phyloP scores from a whole-genome alignment of 2,113 vertebrate species.

The Melanerpes aurifrons region DNA sequence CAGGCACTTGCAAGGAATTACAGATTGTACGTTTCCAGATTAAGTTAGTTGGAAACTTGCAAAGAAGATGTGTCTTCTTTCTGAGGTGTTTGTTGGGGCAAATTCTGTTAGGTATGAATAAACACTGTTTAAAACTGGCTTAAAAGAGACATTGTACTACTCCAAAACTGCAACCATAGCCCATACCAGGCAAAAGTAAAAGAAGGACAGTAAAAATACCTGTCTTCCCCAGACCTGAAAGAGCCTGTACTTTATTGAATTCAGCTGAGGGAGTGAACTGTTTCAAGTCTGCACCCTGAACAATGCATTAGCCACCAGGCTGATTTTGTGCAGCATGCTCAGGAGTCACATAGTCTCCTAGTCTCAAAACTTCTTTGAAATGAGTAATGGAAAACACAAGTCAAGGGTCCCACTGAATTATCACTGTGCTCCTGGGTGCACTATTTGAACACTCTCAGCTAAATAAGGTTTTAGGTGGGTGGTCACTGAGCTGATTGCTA shows the following conservation, averaged over 20 bases:
- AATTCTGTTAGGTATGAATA: not conserved
- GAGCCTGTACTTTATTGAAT: not conserved
- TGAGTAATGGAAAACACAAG: not conserved
- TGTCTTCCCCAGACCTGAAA: not conserved
- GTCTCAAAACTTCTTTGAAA: not conserved
- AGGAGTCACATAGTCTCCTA: not conserved
- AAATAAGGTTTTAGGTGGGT: not conserved
- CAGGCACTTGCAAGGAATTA: not conserved
- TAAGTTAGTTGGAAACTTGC: not conserved
- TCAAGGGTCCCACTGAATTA: not conserved
- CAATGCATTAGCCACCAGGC: not conserved
- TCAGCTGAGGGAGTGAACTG: accelerated
- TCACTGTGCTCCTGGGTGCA: accelerated
- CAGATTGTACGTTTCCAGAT: not conserved
- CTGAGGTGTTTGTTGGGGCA: not conserved
- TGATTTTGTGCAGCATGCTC: not conserved
- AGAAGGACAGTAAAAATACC: not conserved
- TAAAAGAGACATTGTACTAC: not conserved
- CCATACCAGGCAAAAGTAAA: not conserved
- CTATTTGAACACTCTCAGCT: accelerated
- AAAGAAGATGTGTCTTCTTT: not conserved
- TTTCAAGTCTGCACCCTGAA: not conserved
- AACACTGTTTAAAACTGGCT: not conserved
- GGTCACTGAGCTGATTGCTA: not conserved
- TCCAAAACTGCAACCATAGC: not conserved